These are phyloP conservation scores for Epinephelus moara DNA, from an alignment of 2,113 vertebrate species.

Conservation along the genomic window DNA sequence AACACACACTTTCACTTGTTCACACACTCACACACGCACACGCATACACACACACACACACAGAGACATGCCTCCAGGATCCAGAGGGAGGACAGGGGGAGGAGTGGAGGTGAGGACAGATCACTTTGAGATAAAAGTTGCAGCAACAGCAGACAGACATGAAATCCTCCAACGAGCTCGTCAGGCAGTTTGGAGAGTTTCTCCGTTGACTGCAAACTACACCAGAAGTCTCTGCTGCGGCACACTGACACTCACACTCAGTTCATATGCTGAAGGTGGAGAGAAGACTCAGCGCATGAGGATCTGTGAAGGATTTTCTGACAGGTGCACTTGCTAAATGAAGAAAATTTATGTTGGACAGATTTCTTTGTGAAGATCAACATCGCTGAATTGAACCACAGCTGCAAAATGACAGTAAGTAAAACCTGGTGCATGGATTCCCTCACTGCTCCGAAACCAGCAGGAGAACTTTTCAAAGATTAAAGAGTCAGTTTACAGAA, in stretches of 20 bases:
- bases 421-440: not conserved
- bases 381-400: conserved; percentile 5
- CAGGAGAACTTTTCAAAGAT: not conserved
- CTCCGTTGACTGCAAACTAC: not conserved
- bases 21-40: not conserved
- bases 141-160: conserved; percentile 44
- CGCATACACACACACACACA: not conserved
- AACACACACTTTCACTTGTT: not conserved
- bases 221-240: not conserved
- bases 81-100: conserved; percentile 30
- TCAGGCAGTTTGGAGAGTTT: not conserved
- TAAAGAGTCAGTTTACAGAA: not conserved
- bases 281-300: not conserved
- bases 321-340: conserved; percentile 41
- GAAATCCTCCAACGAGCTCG: not conserved
- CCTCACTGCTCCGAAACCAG: no score
- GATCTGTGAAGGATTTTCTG: not conserved
- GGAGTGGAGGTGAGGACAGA: conserved; percentile 58
- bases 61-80: not conserved
- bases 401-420: conserved; percentile 74
- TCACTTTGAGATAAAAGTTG: conserved; percentile 59
- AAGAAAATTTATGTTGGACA: not conserved
- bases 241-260: accelerated
- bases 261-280: not conserved
- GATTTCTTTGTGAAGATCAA: conserved; percentile 11